Conservation (phyloP, 2,888 invertebrate genomes). For the Actias luna region DNA sequence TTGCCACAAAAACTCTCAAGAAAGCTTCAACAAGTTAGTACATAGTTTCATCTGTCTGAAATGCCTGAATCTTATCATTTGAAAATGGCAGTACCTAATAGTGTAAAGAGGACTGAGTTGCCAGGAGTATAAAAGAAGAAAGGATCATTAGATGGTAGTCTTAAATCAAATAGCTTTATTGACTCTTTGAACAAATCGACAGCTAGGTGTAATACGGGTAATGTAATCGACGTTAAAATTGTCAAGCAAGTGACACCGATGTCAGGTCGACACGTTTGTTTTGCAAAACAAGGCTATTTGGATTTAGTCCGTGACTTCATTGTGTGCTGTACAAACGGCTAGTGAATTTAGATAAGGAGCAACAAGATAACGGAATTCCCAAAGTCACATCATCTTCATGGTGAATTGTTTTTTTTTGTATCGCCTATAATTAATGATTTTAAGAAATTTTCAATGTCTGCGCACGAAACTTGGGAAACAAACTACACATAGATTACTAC, state of each 20-base stretch:
- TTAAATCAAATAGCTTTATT: not conserved
- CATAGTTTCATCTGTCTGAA: too few species aligned
- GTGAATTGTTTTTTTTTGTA: not conserved
- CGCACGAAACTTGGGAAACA: not conserved
- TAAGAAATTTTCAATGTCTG: not conserved
- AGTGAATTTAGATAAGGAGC: conserved; percentile 20
- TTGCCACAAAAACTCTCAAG: too few species aligned
- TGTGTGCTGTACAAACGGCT: conserved; percentile 34
- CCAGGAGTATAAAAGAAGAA: too few species aligned
- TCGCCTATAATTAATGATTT: not conserved
- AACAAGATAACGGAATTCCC: conserved; percentile 18
- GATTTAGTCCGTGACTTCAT: conserved; percentile 55
- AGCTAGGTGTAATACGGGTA: not conserved
- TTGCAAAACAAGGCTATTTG: conserved; percentile 37
- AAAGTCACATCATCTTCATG: conserved; percentile 26
- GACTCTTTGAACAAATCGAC: not conserved
- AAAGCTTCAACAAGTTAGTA: too few species aligned
- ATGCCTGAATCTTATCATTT: too few species aligned
- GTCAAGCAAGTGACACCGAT: conserved; percentile 8
- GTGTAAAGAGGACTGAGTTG: too few species aligned
- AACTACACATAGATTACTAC: not conserved
- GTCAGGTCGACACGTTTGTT: conserved; percentile 10
- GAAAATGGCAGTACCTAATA: too few species aligned
- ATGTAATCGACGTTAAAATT: not conserved
- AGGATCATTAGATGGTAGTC: not conserved